phyloP scores from a whole-genome alignment of 2,113 vertebrate species.

The Rhineura floridana region DNA sequence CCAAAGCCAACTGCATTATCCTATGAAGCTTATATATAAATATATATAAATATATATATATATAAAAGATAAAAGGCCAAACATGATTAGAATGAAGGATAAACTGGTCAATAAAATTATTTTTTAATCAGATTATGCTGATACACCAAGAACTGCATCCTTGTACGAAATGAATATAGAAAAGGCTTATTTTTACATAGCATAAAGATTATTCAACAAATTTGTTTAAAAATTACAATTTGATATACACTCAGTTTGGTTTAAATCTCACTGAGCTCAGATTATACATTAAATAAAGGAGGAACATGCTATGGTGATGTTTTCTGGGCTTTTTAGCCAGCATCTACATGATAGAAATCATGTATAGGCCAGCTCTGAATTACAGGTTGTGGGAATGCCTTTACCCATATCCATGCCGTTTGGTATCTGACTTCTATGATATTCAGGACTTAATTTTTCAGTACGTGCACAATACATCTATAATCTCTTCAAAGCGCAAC shows the following conservation, averaged over 20 bases:
- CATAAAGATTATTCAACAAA: neutral
- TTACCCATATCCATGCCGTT: neutral
- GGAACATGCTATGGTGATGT: neutral
- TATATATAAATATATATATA: conserved; percentile 44
- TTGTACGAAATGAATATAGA: neutral
- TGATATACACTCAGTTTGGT: neutral
- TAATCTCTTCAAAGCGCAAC: neutral
- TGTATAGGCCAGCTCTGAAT: neutral
- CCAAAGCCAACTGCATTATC: conserved; percentile 89
- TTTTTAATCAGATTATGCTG: neutral
- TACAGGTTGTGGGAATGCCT: neutral
- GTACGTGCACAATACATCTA: neutral
- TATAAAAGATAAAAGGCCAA: conserved; percentile 1
- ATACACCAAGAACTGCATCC: neutral
- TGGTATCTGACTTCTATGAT: neutral
- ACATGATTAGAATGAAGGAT: neutral
- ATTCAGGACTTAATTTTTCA: neutral
- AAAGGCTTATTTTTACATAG: neutral
- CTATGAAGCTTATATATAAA: conserved; percentile 99
- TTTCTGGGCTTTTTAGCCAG: too few relatives aligned
- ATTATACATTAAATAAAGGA: neutral
- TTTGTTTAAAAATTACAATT: neutral
- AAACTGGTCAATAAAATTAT: neutral
- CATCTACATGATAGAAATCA: neutral
- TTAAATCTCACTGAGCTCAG: neutral